Percentiles rank a stretch among this genome's conserved stretches.
These are phyloP conservation scores for Colinus virginianus DNA, from an alignment of 2,113 vertebrate genomes.

Conservation along the genomic window DNA sequence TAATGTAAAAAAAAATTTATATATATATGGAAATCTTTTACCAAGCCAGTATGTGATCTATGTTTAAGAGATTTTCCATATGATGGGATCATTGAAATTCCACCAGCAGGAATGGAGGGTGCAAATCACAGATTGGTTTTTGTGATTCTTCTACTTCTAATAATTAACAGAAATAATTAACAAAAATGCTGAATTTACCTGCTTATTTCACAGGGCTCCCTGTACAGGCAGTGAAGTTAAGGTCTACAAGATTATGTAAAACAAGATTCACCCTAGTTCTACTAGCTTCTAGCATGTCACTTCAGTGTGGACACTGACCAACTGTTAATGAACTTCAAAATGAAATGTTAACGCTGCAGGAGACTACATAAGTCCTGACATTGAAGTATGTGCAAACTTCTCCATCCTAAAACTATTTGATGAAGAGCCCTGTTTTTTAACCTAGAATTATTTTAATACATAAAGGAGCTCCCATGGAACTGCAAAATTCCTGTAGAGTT, in stretches of 20 bases:
- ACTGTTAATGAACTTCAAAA: not conserved
- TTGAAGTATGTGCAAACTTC: not conserved
- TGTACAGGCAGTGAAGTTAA: not conserved
- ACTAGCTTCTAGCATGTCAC: fast-evolving
- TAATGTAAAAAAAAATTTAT: not conserved
- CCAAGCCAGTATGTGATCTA: not conserved
- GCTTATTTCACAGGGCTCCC: not conserved
- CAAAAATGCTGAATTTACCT: not conserved
- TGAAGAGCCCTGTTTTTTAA: not conserved
- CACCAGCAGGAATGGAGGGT: not conserved
- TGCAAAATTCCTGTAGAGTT: not conserved
- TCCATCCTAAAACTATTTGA: not conserved
- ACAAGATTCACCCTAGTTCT: fast-evolving
- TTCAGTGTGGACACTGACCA: fast-evolving
- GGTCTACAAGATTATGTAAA: not conserved
- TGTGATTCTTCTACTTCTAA: not conserved
- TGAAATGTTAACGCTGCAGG: not conserved
- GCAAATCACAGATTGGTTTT: not conserved
- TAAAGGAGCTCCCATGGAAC: not conserved
- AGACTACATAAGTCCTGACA: not conserved
- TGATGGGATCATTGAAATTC: fast-evolving
- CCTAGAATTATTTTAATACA: not conserved
- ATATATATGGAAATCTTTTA: not conserved
- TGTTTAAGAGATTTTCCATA: not conserved
- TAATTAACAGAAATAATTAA: not conserved